Percentiles rank a stretch among this genome's conserved stretches.
These are phyloP conservation scores for Machimus atricapillus DNA, from an alignment of 2,888 invertebrate genomes.

Conservation along the genomic window DNA sequence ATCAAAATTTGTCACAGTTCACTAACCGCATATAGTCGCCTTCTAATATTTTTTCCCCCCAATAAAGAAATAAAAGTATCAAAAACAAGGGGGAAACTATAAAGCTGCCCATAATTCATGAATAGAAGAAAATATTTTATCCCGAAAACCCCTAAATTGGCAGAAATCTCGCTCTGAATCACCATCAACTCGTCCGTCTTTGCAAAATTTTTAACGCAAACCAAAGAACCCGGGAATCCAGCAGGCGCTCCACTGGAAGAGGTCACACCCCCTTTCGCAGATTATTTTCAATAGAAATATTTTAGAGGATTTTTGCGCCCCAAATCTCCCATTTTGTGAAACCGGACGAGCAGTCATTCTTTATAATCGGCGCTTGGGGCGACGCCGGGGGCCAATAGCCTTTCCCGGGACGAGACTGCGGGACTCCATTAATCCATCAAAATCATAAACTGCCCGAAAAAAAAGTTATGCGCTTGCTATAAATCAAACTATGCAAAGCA, in stretches of 20 bases:
- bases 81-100: neutral
- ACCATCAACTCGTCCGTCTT: neutral
- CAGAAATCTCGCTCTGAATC: neutral
- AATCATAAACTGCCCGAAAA: constrained; percentile 12
- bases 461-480: neutral
- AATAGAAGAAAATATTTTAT: neutral
- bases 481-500: constrained; percentile 29
- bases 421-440: constrained; percentile 25
- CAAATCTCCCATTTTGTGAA: neutral
- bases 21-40: neutral
- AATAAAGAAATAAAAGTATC: neutral
- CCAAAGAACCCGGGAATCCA: neutral
- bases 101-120: neutral
- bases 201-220: neutral
- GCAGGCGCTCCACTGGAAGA: neutral
- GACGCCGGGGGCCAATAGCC: neutral
- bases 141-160: neutral
- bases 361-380: neutral
- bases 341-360: constrained; percentile 4
- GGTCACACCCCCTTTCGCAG: neutral
- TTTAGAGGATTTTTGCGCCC: neutral
- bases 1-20: neutral
- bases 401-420: neutral
- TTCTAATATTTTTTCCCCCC: neutral
- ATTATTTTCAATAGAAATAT: neutral